Conservation (phyloP, 2,888 invertebrate genomes). For the Diaphora mendica region DNA sequence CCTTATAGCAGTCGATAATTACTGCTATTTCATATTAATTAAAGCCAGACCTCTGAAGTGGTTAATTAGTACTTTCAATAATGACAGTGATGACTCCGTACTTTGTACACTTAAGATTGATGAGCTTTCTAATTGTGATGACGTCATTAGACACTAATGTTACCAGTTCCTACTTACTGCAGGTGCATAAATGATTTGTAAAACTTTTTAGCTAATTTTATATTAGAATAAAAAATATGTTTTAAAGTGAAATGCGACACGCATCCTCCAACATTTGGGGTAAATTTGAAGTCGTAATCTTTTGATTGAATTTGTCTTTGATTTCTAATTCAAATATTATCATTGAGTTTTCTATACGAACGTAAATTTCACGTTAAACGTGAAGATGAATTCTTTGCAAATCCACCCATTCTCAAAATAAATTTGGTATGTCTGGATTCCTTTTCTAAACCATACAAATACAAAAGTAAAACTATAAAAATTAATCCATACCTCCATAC, state of each 20-base stretch:
- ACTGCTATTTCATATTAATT: slow-evolving; percentile 49
- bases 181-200: neutral
- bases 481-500: too few relatives aligned
- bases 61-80: slow-evolving; percentile 51
- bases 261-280: neutral
- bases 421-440: too few relatives aligned
- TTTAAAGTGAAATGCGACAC: neutral
- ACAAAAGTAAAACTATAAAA: too few relatives aligned
- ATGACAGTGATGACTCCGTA: slow-evolving; percentile 8
- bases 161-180: slow-evolving; percentile 2
- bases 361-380: too few relatives aligned
- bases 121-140: slow-evolving; percentile 5
- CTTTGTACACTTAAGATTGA: slow-evolving; percentile 1
- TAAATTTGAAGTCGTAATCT: neutral
- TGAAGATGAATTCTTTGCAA: too few relatives aligned
- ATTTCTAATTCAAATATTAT: too few relatives aligned
- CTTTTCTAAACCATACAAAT: too few relatives aligned
- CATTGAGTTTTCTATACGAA: too few relatives aligned
- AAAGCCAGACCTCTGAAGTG: slow-evolving; percentile 40
- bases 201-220: neutral
- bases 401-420: too few relatives aligned
- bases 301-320: neutral
- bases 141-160: neutral
- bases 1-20: slow-evolving; percentile 21
- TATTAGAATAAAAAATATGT: too few relatives aligned